Percentiles rank a stretch among this genome's conserved stretches.
Conservation (phyloP, 2,113 vertebrate genomes). For the Machaerirhynchus nigripectus region DNA sequence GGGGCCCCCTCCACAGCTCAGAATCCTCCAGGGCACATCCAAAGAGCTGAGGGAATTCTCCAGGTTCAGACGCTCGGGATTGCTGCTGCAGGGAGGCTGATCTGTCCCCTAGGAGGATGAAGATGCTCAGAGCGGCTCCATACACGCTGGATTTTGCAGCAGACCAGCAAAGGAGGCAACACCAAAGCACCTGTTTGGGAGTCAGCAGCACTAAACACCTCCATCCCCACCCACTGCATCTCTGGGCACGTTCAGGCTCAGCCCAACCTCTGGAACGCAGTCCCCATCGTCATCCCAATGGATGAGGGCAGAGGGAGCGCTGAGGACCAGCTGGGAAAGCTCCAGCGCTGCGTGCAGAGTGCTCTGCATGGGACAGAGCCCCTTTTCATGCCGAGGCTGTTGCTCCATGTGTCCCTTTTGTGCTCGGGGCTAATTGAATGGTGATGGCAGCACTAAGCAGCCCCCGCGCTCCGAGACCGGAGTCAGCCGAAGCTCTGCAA, state of each 20-base stretch:
- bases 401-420: background rate
- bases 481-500: constrained; percentile 58
- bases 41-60: background rate
- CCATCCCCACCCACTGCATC: background rate
- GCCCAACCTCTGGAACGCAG: rapidly evolving
- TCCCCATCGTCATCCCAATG: rapidly evolving
- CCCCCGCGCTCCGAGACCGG: background rate
- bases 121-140: rapidly evolving
- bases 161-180: background rate
- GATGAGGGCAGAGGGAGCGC: background rate
- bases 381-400: background rate
- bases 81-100: no score
- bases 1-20: background rate
- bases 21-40: background rate
- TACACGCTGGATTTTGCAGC: background rate
- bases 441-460: constrained; percentile 54
- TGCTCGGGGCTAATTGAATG: constrained; percentile 42
- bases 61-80: rapidly evolving
- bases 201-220: background rate
- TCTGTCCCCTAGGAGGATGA: background rate
- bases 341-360: rapidly evolving
- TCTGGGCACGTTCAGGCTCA: rapidly evolving
- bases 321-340: background rate
- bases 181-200: background rate
- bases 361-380: background rate